Evolutionary conservation across 2,888 invertebrate species (phyloP).

Genomic region (Agrotis segetum): DNA sequence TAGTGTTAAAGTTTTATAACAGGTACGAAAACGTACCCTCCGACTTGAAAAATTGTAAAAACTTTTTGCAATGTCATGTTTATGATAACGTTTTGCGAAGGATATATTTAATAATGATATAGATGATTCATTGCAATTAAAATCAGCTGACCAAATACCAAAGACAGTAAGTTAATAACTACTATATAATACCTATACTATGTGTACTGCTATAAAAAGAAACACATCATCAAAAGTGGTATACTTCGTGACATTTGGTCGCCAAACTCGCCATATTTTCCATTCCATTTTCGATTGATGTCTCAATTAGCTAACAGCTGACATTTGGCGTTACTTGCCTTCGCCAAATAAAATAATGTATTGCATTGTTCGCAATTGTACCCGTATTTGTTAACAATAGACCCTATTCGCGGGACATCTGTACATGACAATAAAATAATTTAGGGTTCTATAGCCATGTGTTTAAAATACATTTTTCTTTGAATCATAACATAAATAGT

Average conservation of each 20-base stretch:
- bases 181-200: too few species aligned
- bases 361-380: conserved; percentile 87
- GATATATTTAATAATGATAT: too few species aligned
- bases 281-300: conserved; percentile 72
- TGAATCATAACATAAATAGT: conserved; percentile 15
- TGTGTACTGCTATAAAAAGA: too few species aligned
- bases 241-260: conserved; percentile 66
- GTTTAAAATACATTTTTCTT: conserved; percentile 53
- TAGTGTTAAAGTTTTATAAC: background rate
- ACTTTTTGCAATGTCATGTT: background rate
- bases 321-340: conserved; percentile 87
- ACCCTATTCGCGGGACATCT: conserved; percentile 83
- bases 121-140: too few species aligned
- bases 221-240: conserved; percentile 19
- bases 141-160: conserved; percentile 6
- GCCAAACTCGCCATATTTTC: conserved; percentile 70
- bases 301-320: conserved; percentile 86
- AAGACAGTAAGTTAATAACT: conserved; percentile 5
- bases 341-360: conserved; percentile 85
- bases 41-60: background rate
- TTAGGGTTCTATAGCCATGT: conserved; percentile 21
- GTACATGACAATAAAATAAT: conserved; percentile 52
- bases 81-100: background rate
- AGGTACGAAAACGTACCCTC: background rate
- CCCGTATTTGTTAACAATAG: conserved; percentile 89